Evolutionary conservation across 1,140 invertebrate genomes (phyloP), one percentile per base, ranked within the genome.

Genomic region (Tyrophagus putrescentiae): DNA sequence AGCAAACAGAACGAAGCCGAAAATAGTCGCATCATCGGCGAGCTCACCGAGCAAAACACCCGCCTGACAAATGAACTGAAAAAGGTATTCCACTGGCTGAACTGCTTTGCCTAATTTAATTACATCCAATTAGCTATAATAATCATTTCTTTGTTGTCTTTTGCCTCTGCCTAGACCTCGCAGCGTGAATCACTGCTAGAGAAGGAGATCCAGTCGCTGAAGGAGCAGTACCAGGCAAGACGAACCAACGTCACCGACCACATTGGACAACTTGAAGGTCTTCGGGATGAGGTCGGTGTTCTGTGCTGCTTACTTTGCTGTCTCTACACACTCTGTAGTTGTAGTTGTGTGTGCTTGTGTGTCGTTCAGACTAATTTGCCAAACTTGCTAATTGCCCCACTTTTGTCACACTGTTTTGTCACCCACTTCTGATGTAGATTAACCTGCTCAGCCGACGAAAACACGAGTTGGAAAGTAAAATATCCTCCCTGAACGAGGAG

Each of bases 11-110:
- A 79, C 42, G 88, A 93, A 42, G 11, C 83, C 70, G 80, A 88
- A 70, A 83, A 85, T 72, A 75, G 81, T n/a, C 76, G 79, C 27
- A 75, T 87, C 11, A 84, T 96, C 31, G 77, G 82, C 9, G 87
- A 93, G 68, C 76, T 95, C 41, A 87, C 84, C 21, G 83, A 87
- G 62, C 90, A 95, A 72, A 95, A 94, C 72, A 82, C 85, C 61
- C 76, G 88, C 52, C 77, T 96, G 4, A 89, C 87, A 3, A 77
- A 80, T 32, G 87, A 94, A 72, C 78, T 95, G 29, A 84, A 87
- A 72, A 84, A 87, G 72, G 84, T 79, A 57, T 3, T 57, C 42
- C n/a, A n/a, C 28, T 28, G n/a, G 33, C 32, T 27, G 6, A 16
- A 41, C n/a, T 28, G 31, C 4, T 25, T 29, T 18, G n/a, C 3